A percentile compares a stretch with the other conserved stretches of the same genome.
Conservation (phyloP, 2,888 invertebrate species). For the Camptogramma bilineatum region DNA sequence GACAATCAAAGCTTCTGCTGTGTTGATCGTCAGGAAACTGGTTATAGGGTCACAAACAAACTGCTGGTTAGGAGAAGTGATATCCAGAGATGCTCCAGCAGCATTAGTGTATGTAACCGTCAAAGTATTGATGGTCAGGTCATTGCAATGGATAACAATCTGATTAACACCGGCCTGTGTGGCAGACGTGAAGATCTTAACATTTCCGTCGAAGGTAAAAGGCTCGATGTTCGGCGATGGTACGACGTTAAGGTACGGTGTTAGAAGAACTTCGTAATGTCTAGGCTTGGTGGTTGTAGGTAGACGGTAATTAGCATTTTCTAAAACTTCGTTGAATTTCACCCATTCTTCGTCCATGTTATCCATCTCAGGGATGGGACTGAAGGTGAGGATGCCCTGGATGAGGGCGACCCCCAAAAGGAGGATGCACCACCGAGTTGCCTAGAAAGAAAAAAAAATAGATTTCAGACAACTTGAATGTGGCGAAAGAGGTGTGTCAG, state of each 20-base stretch:
- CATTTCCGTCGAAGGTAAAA: slow-evolving; percentile 77
- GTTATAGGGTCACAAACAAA: slow-evolving; percentile 61
- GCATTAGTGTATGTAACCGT: slow-evolving; percentile 59
- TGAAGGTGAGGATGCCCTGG: slow-evolving; percentile 60
- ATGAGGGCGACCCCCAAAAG: slow-evolving; percentile 61
- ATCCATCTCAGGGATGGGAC: slow-evolving; percentile 61
- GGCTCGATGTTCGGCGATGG: slow-evolving; percentile 46
- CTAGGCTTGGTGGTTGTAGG: slow-evolving; percentile 78
- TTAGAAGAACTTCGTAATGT: slow-evolving; percentile 82
- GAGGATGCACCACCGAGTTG: slow-evolving; percentile 61
- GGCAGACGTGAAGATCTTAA: slow-evolving; percentile 61
- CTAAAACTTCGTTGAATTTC: slow-evolving; percentile 56
- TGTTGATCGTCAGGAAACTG: slow-evolving; percentile 63
- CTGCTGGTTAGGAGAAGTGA: slow-evolving; percentile 48
- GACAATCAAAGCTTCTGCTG: slow-evolving; percentile 44
- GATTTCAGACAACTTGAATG: too few species aligned
- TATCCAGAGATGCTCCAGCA: slow-evolving; percentile 31
- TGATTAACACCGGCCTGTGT: slow-evolving; percentile 50
- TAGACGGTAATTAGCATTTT: slow-evolving; percentile 72
- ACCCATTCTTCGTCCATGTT: slow-evolving; percentile 68
- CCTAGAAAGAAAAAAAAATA: slow-evolving; percentile 52
- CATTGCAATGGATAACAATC: slow-evolving; percentile 74
- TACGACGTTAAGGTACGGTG: slow-evolving; percentile 73
- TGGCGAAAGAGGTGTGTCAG: too few species aligned
- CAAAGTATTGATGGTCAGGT: slow-evolving; percentile 66